Evolutionary conservation across 2,797 vertebrate genomes (phyloP), one percentile per base, ranked within the genome.

Genomic region (Lagothrix lagotricha): DNA sequence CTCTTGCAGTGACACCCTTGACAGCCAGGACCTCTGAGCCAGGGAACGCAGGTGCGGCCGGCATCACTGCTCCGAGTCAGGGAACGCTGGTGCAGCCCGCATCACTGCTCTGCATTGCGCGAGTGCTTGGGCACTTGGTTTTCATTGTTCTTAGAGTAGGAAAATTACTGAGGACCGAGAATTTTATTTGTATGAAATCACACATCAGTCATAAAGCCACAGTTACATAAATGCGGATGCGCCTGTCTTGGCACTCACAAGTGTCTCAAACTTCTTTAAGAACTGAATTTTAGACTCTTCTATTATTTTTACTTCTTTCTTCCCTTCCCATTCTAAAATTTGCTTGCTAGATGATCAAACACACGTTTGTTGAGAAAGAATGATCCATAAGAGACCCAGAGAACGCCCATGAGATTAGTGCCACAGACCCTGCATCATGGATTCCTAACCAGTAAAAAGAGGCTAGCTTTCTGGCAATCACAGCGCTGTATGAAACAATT

Each of bases 71-170:
- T 4, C 17, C 41, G 1, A 41, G 41, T 41, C 41, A 41, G 41
- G 41, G 41, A 41, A 41, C 5, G 41, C 41, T 5, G 41, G 41
- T 41, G 41, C 41, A 5, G 41, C 41, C 5, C 0, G 75, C 24
- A 11, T n/a, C 8, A 0, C 20, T 0, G 2, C 10, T 4, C 17
- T 14, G 14, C 28, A 9, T 10, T 13, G 6, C 26, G 0, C 33
- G 48, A 44, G 8, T 52, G 20, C 33, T 26, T 10, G 33, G 1
- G 14, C 8, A 14, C 0, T 9, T 24, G 20, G 5, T 28, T 46
- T 33, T 64, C 41, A 5, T 22, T 84, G 28, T n/a, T 41, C 81
- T 28, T 28, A n/a, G n/a, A 33, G 19, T 0, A 19, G 48, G 3
- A 0, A 26, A 30, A 48, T 3, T 2, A 33, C 44, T 67, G 73